A percentile compares a stretch with the other conserved stretches of the same genome.
Conservation (phyloP, 92 coral and sea anemone genomes). For the Bergia puertoricense region DNA sequence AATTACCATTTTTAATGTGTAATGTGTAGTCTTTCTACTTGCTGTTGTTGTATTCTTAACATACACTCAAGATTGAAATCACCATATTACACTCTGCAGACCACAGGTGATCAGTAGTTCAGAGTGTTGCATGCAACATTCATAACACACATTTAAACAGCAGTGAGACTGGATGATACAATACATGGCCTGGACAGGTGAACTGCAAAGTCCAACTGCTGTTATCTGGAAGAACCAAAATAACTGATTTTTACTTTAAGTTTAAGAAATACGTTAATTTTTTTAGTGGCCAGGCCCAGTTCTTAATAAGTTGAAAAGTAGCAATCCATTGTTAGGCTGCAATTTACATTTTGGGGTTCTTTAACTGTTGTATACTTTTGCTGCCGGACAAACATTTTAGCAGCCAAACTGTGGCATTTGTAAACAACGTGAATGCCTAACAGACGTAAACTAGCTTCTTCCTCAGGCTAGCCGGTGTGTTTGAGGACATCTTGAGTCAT, state of each 20-base stretch:
- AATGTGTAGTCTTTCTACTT: not conserved
- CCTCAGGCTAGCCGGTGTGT: not conserved
- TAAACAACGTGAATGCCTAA: not conserved
- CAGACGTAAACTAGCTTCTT: not conserved
- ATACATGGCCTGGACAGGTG: not conserved
- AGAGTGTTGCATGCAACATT: constrained; percentile 2
- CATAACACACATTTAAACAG: not conserved
- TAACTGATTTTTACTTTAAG: not conserved
- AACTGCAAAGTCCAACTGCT: not conserved
- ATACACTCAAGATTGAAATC: constrained; percentile 25
- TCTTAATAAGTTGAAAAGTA: not conserved
- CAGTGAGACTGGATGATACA: not conserved
- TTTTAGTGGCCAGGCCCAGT: not conserved
- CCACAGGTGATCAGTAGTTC: constrained; percentile 23
- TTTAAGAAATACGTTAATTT: not conserved
- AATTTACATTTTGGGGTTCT: not conserved
- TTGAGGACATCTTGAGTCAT: not conserved
- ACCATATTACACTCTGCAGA: constrained; percentile 29
- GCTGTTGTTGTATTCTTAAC: not conserved
- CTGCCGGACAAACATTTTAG: not conserved
- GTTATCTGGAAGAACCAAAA: not conserved
- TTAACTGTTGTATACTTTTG: not conserved
- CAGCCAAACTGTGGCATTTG: not conserved
- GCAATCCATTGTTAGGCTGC: not conserved
- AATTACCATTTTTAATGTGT: not conserved